A percentile compares a stretch with the other conserved stretches of the same genome.
Evolutionary conservation across 2,113 vertebrate species (phyloP).

Genomic region (Tyrannus savana): DNA sequence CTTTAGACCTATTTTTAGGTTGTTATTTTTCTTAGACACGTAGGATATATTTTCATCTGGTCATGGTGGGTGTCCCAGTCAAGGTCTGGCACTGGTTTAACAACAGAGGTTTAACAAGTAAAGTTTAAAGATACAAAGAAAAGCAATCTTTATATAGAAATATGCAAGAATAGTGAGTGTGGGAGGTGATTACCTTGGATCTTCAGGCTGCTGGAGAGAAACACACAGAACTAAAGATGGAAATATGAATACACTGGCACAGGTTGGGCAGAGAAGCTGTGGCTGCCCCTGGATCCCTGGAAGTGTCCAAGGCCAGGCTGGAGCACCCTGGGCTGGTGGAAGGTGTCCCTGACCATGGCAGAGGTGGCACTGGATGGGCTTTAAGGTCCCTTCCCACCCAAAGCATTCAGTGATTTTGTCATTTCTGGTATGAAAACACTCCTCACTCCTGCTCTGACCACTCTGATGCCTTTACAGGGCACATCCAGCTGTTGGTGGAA

Average conservation of each 20-base stretch:
- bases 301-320: neutral
- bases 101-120: neutral
- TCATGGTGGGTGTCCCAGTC: neutral
- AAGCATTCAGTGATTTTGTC: neutral
- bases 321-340: neutral
- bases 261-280: neutral
- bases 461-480: neutral
- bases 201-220: neutral
- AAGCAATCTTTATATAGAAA: neutral
- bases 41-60: neutral
- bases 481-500: too few relatives aligned
- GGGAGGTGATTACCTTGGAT: neutral
- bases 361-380: rapidly evolving
- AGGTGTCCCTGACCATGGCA: neutral
- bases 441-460: rapidly evolving
- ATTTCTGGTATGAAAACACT: too few relatives aligned
- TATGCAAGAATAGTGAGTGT: rapidly evolving
- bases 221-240: neutral
- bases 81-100: neutral
- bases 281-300: neutral
- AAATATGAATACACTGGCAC: neutral
- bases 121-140: neutral
- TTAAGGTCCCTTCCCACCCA: rapidly evolving
- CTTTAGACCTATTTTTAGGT: neutral
- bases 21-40: neutral